Base-by-base conservation (phyloP, 2,888 invertebrate species). In the Orthosia gothica region DNA sequence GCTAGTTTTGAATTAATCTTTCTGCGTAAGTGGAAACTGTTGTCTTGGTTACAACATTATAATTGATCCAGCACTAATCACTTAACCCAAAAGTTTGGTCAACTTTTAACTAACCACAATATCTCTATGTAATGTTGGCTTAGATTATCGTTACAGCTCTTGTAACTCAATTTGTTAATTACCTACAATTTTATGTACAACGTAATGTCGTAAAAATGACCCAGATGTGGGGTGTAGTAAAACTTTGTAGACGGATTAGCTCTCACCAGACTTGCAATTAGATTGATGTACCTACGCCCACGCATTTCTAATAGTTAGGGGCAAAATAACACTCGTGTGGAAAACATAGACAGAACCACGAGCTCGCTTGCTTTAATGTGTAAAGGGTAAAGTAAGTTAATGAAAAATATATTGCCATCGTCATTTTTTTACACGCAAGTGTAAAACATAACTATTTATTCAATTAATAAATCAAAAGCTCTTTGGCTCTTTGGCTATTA, bases 201-300 rank as follows among this genome's bases (percentile, higher is more conserved):
- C 26, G 20, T 50, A 23, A 18, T 32, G 67, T 70, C 81, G 32
- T 83, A 83, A 82, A 79, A 71, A 71, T 82, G 45, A 57, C n/a
- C 64, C 62, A 71, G 20, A 68, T 77, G 82, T 61, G 32, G 65
- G 47, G 59, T 45, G 57, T 63, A 20, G 59, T 65, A 23, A 68
- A 78, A 78, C 79, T 80, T 80, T 7, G 50, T 55, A 82, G 78
- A 61, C 61, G 20, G 59, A 80, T 70, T 58, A 70, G 40, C 49
- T 62, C 45, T 52, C 26, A 77, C 47, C 23, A 76, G 26, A 57
- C 57, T 55, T 67, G 52, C 64, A 66, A 83, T 83, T 55, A 65
- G 26, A 55, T 66, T 65, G 45, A 75, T 61, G 55, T 50, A 40
- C 40, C 9, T 40, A 23, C 12, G 1, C 18, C 54, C n/a, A 75